These are phyloP conservation scores for Illadopsis cleaveri DNA, from an alignment of 2,113 vertebrate genomes.

Conservation along the genomic window DNA sequence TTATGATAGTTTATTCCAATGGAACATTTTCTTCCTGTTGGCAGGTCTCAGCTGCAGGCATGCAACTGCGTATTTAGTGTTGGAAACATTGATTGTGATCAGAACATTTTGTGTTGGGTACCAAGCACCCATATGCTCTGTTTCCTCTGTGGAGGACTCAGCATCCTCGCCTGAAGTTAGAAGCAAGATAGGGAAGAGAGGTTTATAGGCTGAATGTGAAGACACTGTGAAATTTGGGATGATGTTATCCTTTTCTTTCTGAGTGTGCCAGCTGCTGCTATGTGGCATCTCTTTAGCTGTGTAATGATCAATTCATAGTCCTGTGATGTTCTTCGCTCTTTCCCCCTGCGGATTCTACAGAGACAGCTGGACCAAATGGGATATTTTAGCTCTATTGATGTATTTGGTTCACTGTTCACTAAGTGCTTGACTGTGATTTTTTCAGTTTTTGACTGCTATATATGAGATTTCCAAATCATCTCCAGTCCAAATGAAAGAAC, in stretches of 20 bases:
- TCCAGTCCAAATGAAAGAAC: not conserved
- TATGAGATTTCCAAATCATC: not conserved
- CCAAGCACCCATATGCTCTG: not conserved
- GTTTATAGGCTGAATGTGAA: not conserved
- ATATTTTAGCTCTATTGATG: not conserved
- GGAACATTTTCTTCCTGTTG: not conserved
- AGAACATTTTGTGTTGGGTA: not conserved
- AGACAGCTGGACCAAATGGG: not conserved
- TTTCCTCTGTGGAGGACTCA: not conserved
- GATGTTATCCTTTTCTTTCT: not conserved
- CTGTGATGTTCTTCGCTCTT: not conserved
- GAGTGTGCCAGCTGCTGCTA: not conserved
- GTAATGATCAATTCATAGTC: not conserved
- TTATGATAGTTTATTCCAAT: not conserved
- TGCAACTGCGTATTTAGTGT: not conserved
- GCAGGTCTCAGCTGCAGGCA: not conserved
- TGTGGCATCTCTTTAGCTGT: not conserved
- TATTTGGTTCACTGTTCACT: not conserved
- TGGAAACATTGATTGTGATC: not conserved
- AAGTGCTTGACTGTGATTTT: not conserved
- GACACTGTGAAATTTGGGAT: not conserved
- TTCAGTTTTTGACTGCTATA: not conserved
- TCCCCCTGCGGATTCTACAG: not conserved
- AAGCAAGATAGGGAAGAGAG: not conserved
- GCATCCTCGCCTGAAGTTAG: not conserved